phyloP scores from a whole-genome alignment of 2,888 invertebrate species.

The Metalampra italica region DNA sequence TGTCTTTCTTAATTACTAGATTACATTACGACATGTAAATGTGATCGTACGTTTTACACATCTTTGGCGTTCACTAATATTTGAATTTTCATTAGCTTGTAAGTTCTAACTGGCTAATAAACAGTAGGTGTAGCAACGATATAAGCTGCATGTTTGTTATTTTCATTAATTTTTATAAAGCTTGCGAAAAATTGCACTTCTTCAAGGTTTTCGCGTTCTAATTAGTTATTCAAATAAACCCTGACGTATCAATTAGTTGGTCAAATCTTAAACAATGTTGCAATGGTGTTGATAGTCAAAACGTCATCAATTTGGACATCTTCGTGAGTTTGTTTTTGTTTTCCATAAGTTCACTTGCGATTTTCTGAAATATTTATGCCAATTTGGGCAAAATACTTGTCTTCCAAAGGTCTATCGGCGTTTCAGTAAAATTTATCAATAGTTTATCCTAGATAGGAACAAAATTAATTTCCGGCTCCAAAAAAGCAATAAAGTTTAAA shows the following conservation, averaged over 20 bases:
- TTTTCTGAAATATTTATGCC: too few relatives aligned
- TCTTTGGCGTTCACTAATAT: not conserved
- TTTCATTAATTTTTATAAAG: not conserved
- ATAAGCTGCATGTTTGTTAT: not conserved
- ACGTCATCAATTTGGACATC: too few relatives aligned
- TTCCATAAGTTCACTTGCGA: too few relatives aligned
- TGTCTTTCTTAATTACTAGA: too few relatives aligned
- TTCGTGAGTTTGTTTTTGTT: too few relatives aligned
- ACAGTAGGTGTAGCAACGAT: not conserved
- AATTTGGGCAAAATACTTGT: too few relatives aligned
- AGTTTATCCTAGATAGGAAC: not conserved
- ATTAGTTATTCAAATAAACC: not conserved
- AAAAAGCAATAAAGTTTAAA: constrained; percentile 14
- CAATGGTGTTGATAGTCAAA: too few relatives aligned
- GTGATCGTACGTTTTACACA: too few relatives aligned
- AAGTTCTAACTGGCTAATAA: not conserved
- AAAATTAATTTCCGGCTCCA: constrained; percentile 7
- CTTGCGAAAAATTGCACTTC: not conserved
- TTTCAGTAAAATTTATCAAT: too few relatives aligned
- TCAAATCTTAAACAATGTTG: not conserved
- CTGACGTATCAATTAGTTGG: not conserved
- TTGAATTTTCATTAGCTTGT: not conserved
- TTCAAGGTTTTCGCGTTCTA: not conserved
- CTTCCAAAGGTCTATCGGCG: too few relatives aligned
- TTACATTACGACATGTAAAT: too few relatives aligned